phyloP scores from a whole-genome alignment of 2,797 vertebrate species.

The Synaphobranchus kaupii region DNA sequence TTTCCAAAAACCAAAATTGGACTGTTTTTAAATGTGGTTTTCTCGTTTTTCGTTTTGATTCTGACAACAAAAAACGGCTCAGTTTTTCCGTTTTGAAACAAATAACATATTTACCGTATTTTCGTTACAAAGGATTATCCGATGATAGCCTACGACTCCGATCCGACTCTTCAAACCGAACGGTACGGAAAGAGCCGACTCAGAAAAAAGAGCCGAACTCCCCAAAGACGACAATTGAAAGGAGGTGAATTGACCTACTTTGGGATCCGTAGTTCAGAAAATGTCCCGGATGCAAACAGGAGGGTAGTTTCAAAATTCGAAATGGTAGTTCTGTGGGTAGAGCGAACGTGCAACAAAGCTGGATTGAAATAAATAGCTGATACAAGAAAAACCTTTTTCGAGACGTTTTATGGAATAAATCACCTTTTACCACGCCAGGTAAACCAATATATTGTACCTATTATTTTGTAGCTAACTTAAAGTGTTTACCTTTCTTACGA shows the following conservation, averaged over 20 bases:
- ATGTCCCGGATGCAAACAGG: slow-evolving; percentile 31
- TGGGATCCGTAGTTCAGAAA: slow-evolving; percentile 34
- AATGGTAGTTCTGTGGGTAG: slow-evolving; percentile 41
- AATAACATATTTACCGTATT: too few relatives aligned
- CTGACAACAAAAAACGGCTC: too few relatives aligned
- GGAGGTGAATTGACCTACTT: slow-evolving; percentile 43
- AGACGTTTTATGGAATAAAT: neutral
- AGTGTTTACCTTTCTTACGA: neutral
- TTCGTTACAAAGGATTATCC: too few relatives aligned
- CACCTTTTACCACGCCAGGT: neutral
- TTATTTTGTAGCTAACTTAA: neutral
- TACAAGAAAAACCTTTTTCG: neutral
- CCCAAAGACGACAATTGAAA: too few relatives aligned
- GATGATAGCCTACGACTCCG: too few relatives aligned
- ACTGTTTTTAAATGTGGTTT: too few relatives aligned
- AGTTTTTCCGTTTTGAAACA: too few relatives aligned
- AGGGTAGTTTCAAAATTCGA: slow-evolving; percentile 21
- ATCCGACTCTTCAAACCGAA: too few relatives aligned
- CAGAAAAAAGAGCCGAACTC: too few relatives aligned
- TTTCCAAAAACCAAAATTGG: too few relatives aligned
- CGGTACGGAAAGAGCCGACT: too few relatives aligned
- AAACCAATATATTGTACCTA: neutral
- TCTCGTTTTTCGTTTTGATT: too few relatives aligned
- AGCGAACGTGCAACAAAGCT: neutral
- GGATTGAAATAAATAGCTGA: neutral